A percentile compares a stretch with the other conserved stretches of the same genome.
Conservation (phyloP, 1,140 invertebrate genomes). For the Sitophilus oryzae region DNA sequence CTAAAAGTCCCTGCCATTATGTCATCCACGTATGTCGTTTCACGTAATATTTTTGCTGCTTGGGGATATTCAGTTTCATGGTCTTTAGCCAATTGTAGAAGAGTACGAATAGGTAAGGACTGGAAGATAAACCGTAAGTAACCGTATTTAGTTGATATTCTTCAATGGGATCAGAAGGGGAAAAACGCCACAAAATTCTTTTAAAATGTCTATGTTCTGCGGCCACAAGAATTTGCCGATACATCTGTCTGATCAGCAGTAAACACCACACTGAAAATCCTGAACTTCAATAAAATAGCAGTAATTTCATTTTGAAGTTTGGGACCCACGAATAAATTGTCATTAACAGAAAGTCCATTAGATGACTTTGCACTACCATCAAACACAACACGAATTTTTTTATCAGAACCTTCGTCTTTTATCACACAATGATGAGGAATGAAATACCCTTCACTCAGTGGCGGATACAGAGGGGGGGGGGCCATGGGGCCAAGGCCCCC, state of each 20-base stretch:
- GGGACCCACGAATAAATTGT: no score
- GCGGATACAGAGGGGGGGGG: no score
- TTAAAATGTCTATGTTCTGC: conserved; percentile 9
- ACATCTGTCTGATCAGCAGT: conserved; percentile 23
- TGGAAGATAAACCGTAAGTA: conserved; percentile 34
- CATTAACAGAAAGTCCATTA: no score
- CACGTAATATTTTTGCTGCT: conserved; percentile 8
- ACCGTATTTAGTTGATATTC: conserved; percentile 25
- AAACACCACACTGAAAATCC: no score
- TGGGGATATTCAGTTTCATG: conserved; percentile 20
- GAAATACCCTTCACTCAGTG: no score
- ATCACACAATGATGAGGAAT: no score
- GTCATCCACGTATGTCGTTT: conserved; percentile 31
- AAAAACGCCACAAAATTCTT: conserved; percentile 18
- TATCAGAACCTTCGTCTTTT: no score
- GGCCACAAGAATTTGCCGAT: conserved; percentile 10
- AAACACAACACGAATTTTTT: no score
- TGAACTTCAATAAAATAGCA: no score
- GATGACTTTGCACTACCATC: no score
- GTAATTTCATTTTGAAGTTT: no score
- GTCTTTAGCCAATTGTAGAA: conserved; percentile 29
- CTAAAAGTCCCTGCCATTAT: neutral
- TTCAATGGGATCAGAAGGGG: conserved; percentile 5
- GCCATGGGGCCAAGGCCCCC: no score
- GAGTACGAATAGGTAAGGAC: conserved; percentile 31